phyloP scores from a whole-genome alignment of 2,113 vertebrate genomes.

The Embiotoca jacksoni region DNA sequence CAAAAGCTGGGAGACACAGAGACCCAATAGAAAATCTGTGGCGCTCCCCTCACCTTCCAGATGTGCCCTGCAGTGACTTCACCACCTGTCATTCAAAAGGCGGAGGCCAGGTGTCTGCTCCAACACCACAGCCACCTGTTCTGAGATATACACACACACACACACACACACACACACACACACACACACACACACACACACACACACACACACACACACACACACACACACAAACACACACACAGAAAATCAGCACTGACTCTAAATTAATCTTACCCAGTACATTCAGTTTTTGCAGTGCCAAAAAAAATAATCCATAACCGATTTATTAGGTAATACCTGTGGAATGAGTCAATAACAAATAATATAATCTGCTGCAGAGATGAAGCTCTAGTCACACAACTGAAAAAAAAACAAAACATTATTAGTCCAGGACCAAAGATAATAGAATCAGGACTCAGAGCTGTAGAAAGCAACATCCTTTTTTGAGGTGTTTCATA shows the following conservation, averaged over 20 bases:
- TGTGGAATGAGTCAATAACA: slow-evolving; percentile 64
- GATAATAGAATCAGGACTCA: slow-evolving; percentile 57
- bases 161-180: slow-evolving; percentile 17
- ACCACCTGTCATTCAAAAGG: slow-evolving; percentile 81
- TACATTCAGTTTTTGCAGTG: slow-evolving; percentile 28
- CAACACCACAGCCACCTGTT: slow-evolving; percentile 74
- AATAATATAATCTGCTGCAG: slow-evolving; percentile 65
- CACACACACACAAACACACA: too few species aligned
- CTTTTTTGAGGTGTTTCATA: slow-evolving; percentile 50
- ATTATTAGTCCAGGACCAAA: slow-evolving; percentile 35
- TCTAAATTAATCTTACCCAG: slow-evolving; percentile 31
- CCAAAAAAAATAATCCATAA: slow-evolving; percentile 64
- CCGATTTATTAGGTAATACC: slow-evolving; percentile 64
- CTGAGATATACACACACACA: slow-evolving; percentile 34
- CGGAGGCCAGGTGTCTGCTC: slow-evolving; percentile 71
- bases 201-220: too few species aligned
- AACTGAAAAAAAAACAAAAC: slow-evolving; percentile 45
- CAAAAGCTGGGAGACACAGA: slow-evolving; percentile 46
- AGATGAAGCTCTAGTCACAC: slow-evolving; percentile 57
- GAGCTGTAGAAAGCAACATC: slow-evolving; percentile 31
- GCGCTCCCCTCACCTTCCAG: slow-evolving; percentile 48
- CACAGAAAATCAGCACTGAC: slow-evolving; percentile 32
- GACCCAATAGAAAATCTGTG: slow-evolving; percentile 49
- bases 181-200: background rate
- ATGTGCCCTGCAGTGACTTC: slow-evolving; percentile 75